Evolutionary conservation across 2,113 vertebrate genomes (phyloP).

Genomic region (Cynocephalus volans): DNA sequence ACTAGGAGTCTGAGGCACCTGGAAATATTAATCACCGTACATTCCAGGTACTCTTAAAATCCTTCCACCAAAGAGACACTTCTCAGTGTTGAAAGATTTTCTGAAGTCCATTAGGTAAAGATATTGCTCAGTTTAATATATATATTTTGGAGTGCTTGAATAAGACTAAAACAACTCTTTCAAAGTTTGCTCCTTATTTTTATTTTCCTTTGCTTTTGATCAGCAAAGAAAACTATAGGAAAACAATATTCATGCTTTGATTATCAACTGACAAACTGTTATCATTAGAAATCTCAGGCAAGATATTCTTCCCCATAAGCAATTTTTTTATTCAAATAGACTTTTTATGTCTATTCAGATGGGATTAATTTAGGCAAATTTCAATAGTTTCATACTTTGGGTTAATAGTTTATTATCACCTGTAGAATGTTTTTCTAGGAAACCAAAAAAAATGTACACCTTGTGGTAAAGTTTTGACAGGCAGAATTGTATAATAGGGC

Average conservation of each 20-base stretch:
- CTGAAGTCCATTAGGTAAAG: conserved; percentile 11
- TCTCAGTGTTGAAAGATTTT: background rate
- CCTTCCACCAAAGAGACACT: background rate
- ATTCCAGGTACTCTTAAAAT: background rate
- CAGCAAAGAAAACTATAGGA: conserved; percentile 39
- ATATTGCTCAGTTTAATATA: background rate
- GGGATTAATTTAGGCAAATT: conserved; percentile 22
- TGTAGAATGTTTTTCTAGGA: conserved; percentile 8
- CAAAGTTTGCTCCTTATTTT: conserved; percentile 41
- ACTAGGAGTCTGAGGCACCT: background rate
- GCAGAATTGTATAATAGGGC: background rate
- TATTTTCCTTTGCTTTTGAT: conserved; percentile 61
- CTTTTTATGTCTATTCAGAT: conserved; percentile 31
- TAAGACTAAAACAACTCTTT: conserved; percentile 35
- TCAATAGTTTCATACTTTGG: conserved; percentile 36
- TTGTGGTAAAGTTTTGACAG: background rate
- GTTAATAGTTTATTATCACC: background rate
- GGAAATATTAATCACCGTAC: background rate
- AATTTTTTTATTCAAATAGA: conserved; percentile 26
- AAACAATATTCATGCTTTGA: conserved; percentile 35
- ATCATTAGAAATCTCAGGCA: conserved; percentile 18
- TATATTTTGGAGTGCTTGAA: background rate
- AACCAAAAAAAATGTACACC: background rate
- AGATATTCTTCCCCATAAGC: conserved; percentile 38
- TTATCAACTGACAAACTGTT: conserved; percentile 48